Evolutionary conservation across 2,797 vertebrate genomes (phyloP).

Genomic region (Macropus fuliginosus): DNA sequence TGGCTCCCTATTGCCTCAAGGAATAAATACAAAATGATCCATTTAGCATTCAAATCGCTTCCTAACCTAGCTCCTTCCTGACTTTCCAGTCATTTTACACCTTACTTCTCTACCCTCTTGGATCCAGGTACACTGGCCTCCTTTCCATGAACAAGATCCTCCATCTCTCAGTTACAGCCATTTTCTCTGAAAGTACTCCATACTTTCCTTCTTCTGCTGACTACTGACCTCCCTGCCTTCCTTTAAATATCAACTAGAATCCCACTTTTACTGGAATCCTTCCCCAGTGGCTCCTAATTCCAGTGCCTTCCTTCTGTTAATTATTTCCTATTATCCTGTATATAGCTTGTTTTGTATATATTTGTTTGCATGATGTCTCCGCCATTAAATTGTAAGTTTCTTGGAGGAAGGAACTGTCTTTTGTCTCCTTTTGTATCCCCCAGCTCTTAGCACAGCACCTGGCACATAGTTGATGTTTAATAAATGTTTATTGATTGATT

Average conservation of each 20-base stretch:
- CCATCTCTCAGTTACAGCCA: not conserved
- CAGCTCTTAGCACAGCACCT: not conserved
- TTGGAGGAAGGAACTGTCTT: not conserved
- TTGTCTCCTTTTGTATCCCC: not conserved
- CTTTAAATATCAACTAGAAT: too few species aligned
- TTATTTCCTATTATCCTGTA: not conserved
- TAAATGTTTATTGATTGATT: not conserved
- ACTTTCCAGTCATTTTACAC: too few species aligned
- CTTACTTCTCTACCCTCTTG: not conserved
- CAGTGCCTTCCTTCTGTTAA: not conserved
- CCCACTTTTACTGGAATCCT: not conserved
- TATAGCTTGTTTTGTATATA: not conserved
- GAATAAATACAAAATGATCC: not conserved
- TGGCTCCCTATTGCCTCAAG: not conserved
- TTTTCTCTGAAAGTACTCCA: not conserved
- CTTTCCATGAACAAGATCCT: not conserved
- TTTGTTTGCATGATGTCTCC: not conserved
- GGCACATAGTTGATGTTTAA: not conserved
- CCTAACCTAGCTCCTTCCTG: not conserved
- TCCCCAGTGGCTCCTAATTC: not conserved
- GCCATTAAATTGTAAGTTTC: not conserved
- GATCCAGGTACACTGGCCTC: not conserved
- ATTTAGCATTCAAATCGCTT: not conserved
- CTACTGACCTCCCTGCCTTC: not conserved
- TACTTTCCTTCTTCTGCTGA: not conserved